These are phyloP conservation scores for Nyctibius grandis DNA, from an alignment of 2,797 vertebrate species.

Conservation along the genomic window DNA sequence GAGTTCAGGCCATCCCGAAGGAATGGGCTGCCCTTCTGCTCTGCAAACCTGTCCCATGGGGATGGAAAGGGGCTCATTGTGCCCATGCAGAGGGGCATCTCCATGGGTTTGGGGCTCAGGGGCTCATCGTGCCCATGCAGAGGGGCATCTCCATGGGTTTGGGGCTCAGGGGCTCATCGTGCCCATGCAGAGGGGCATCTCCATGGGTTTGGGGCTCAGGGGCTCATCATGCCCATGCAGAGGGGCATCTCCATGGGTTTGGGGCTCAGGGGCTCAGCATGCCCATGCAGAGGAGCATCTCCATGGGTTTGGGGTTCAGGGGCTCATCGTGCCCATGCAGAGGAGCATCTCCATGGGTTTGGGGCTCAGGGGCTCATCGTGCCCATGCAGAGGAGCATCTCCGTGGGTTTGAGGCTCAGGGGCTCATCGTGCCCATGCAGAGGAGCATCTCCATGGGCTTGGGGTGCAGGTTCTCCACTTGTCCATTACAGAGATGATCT, in stretches of 20 bases:
- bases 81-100: background rate
- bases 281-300: background rate
- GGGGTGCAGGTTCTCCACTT: background rate
- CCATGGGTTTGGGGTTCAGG: background rate
- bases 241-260: background rate
- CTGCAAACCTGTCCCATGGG: background rate
- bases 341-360: too few relatives aligned
- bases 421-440: too few relatives aligned
- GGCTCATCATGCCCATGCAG: too few relatives aligned
- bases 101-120: background rate
- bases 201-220: background rate
- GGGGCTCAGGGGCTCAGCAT: background rate
- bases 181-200: background rate
- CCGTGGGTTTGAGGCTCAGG: too few relatives aligned
- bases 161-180: background rate
- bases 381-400: too few relatives aligned
- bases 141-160: background rate
- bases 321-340: too few relatives aligned
- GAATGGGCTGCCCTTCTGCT: background rate
- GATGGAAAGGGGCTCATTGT: background rate
- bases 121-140: too few relatives aligned
- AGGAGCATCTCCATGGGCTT: too few relatives aligned
- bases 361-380: too few relatives aligned
- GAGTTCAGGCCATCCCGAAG: rapidly evolving
- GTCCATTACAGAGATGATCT: background rate